A percentile compares a stretch with the other conserved stretches of the same genome.
Evolutionary conservation across 2,113 vertebrate species (phyloP).

Genomic region (Pardalotus punctatus): DNA sequence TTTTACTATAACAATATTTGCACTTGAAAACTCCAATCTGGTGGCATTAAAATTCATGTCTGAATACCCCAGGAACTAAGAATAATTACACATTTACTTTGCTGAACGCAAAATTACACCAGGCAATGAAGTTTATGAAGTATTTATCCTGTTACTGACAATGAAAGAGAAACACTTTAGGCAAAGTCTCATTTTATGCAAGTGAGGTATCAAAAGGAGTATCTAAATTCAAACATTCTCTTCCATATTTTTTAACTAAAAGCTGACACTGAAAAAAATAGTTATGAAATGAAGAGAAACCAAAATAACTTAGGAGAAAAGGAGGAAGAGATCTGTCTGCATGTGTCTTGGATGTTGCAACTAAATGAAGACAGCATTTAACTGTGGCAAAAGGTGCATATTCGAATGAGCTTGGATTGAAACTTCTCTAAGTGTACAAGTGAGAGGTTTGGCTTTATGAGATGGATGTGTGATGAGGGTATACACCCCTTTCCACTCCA

Average conservation of each 20-base stretch:
- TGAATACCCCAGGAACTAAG: not conserved
- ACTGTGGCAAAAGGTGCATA: not conserved
- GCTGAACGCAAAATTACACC: not conserved
- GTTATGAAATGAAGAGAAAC: not conserved
- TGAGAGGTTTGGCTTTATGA: not conserved
- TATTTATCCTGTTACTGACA: not conserved
- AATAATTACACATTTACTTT: not conserved
- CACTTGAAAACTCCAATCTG: not conserved
- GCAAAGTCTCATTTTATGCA: not conserved
- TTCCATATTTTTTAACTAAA: not conserved
- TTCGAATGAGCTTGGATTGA: not conserved
- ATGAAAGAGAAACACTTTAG: not conserved
- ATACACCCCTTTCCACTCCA: rapidly evolving
- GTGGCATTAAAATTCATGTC: not conserved
- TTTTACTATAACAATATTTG: not conserved
- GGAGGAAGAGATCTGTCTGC: not conserved
- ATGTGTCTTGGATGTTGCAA: rapidly evolving
- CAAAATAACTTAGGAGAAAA: not conserved
- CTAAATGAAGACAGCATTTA: not conserved
- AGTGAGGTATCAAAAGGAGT: not conserved
- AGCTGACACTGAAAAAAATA: not conserved
- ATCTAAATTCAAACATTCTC: not conserved
- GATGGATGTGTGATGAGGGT: not conserved
- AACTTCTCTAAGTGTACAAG: not conserved
- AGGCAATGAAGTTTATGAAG: not conserved